Evolutionary conservation across 1,140 invertebrate species (phyloP).

Genomic region (Tribolium castaneum): DNA sequence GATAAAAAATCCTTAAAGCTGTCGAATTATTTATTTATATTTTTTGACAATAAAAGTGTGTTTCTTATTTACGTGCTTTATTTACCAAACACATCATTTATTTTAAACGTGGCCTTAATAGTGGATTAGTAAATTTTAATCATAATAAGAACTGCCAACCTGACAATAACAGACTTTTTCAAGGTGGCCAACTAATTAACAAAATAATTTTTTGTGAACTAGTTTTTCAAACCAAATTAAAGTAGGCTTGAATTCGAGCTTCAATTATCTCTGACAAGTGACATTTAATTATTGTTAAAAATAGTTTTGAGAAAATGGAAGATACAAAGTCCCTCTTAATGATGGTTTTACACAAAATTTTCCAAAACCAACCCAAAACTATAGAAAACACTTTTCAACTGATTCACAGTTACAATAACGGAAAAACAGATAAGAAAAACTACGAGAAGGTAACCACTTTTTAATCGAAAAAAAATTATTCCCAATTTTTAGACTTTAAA

Average conservation of each 20-base stretch:
- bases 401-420: slow-evolving; percentile 50
- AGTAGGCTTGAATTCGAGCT: too few species aligned
- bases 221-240: too few species aligned
- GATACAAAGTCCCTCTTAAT: slow-evolving; percentile 53
- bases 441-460: slow-evolving; percentile 49
- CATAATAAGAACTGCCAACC: too few species aligned
- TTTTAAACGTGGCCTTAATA: too few species aligned
- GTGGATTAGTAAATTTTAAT: too few species aligned
- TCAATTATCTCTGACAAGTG: background rate
- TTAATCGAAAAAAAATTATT: background rate
- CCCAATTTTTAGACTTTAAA: slow-evolving; percentile 47
- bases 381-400: slow-evolving; percentile 50
- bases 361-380: slow-evolving; percentile 52
- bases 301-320: slow-evolving; percentile 48
- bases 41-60: background rate
- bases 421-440: slow-evolving; percentile 44
- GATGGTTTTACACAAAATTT: slow-evolving; percentile 54
- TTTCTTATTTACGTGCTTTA: slow-evolving; percentile 43
- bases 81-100: background rate
- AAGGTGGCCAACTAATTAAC: background rate
- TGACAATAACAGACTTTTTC: too few species aligned
- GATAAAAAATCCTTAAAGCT: background rate
- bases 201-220: background rate
- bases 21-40: background rate
- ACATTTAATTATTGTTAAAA: background rate